phyloP scores from a whole-genome alignment of 2,113 vertebrate genomes.

The Pithys albifrons region DNA sequence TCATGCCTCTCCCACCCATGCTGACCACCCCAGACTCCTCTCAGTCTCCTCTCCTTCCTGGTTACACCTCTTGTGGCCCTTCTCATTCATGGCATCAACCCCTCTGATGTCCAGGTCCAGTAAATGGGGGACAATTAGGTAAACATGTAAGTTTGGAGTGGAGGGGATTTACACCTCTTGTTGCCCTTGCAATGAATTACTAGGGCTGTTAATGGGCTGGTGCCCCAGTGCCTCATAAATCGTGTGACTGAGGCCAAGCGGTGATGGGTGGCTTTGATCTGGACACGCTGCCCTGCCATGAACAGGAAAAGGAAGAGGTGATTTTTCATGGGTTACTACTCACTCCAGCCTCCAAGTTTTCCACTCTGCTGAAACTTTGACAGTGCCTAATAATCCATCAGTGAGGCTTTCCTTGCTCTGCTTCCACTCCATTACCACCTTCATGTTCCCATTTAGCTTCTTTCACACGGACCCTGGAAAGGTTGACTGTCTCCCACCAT shows the following conservation, averaged over 20 bases:
- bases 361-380: constrained; percentile 81
- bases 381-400: constrained; percentile 79
- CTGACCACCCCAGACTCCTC: not conserved
- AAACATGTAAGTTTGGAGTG: constrained; percentile 32
- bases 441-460: constrained; percentile 38
- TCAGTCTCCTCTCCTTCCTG: not conserved
- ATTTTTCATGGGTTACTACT: constrained; percentile 79
- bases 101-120: not conserved
- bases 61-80: not conserved
- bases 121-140: constrained; percentile 31
- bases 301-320: constrained; percentile 80
- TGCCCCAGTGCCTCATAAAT: constrained; percentile 72
- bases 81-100: not conserved
- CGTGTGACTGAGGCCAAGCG: not conserved
- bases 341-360: constrained; percentile 73
- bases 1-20: not conserved
- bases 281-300: constrained; percentile 72
- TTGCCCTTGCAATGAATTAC: constrained; percentile 72
- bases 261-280: constrained; percentile 78
- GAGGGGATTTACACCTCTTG: constrained; percentile 66
- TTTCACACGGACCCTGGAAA: constrained; percentile 59
- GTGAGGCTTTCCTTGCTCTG: constrained; percentile 14
- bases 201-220: constrained; percentile 70
- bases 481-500: not conserved
- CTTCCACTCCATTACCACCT: constrained; percentile 52